Evolutionary conservation across 2,113 vertebrate genomes (phyloP).

Genomic region (Macrotis lagotis): DNA sequence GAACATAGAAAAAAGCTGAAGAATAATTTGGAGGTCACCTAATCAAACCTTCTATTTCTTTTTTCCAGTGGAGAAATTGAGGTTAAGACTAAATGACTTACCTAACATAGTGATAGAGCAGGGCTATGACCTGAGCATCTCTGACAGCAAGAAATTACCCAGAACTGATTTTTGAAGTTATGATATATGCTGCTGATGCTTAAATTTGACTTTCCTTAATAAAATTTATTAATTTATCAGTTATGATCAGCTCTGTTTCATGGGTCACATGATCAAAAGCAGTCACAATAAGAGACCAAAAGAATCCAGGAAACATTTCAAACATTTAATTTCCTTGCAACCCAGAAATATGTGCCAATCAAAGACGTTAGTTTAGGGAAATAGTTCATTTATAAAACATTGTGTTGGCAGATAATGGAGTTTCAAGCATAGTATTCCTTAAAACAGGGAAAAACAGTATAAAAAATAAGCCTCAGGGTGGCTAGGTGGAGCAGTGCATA

Average conservation of each 20-base stretch:
- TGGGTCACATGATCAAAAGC: neutral
- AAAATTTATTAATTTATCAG: neutral
- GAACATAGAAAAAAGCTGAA: neutral
- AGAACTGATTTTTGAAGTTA: neutral
- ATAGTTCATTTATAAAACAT: neutral
- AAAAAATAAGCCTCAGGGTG: neutral
- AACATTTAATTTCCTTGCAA: neutral
- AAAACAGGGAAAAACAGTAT: neutral
- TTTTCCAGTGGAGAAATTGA: too few relatives aligned
- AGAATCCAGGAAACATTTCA: neutral
- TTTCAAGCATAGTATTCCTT: neutral
- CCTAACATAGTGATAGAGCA: neutral
- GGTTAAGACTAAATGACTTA: too few relatives aligned
- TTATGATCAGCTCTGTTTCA: neutral
- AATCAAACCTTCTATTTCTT: neutral
- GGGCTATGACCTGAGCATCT: neutral
- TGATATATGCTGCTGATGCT: neutral
- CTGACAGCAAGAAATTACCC: neutral
- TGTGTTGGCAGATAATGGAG: neutral
- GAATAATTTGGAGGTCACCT: neutral
- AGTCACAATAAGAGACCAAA: neutral
- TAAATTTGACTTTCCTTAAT: neutral
- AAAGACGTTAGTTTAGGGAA: neutral
- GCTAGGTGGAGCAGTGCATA: too few relatives aligned
- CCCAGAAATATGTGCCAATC: neutral